Base-by-base conservation (phyloP, 2,113 vertebrate species). In the Oncorhynchus kisutch region DNA sequence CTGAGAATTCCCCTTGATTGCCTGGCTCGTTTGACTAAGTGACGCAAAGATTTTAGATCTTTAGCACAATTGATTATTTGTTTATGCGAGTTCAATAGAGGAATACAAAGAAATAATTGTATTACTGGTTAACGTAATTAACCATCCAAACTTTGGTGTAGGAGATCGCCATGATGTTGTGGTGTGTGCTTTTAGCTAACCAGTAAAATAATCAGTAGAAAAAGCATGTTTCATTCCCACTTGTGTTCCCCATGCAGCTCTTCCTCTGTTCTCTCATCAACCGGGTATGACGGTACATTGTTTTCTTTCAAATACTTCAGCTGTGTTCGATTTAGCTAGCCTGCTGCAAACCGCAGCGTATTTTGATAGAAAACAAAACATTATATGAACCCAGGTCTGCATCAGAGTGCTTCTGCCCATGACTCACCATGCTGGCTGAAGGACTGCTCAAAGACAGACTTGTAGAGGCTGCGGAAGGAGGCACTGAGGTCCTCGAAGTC, bases 401-500 rank as follows among this genome's bases (percentile, higher is more conserved):
- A 24, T n/a, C 59, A 62, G 39, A 45, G 59, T 62, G 59, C 8
- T 62, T 5, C n/a, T 62, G 1, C n/a, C 59, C 59, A 62, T 54
- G 59, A 88, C 93, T 87, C 80, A 96, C 95, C 94, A 94, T 94
- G 94, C 82, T 94, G 94, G 65, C 92, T 92, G 87, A 95, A 94
- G 74, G 94, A 92, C 90, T 95, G 95, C 88, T 95, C 94, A 82
- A 96, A 96, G 88, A 96, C 94, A 67, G 94, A 95, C 83, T 95
- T 95, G 88, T 96, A 96, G 79, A 96, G 94, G 82, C 94, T 95
- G 85, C 95, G 93, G 91, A 96, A 95, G 80, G 95, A 96, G 80
- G 94, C 90, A 86, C 95, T 96, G 81, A 96, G 94, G 93, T 96
- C 94, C 90, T 95, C 94, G 31, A 95, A 95, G 87, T 96, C 94